Conservation (phyloP, 1,140 invertebrate genomes). For the Papilio machaon region DNA sequence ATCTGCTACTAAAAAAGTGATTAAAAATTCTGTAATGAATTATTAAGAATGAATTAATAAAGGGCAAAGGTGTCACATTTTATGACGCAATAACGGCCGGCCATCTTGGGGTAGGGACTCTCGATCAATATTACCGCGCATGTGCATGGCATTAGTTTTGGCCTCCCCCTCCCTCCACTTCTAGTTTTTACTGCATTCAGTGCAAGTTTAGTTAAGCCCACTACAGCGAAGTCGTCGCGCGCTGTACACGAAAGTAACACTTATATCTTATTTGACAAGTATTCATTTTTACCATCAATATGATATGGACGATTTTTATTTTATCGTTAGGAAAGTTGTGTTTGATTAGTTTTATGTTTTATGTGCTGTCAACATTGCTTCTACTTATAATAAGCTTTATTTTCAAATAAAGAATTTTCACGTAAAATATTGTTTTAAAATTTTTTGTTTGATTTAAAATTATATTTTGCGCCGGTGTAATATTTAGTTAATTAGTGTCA, state of each 20-base stretch:
- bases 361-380: background rate
- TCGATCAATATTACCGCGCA: background rate
- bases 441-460: too few relatives aligned
- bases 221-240: background rate
- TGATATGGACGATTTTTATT: background rate
- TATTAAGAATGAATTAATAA: background rate
- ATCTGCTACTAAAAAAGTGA: too few relatives aligned
- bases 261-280: background rate
- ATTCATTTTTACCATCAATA: background rate
- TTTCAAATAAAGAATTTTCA: background rate
- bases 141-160: background rate
- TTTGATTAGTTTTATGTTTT: background rate
- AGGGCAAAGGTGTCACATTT: background rate
- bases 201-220: background rate
- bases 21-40: too few relatives aligned
- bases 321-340: background rate
- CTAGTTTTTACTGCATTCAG: background rate
- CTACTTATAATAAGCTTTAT: background rate
- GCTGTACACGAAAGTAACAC: background rate
- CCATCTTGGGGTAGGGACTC: background rate
- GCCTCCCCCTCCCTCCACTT: background rate
- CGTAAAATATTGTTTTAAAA: too few relatives aligned
- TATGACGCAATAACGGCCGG: background rate
- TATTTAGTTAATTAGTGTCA: too few relatives aligned
- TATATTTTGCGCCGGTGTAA: too few relatives aligned